Evolutionary conservation across 2,797 vertebrate genomes (phyloP).

Genomic region (Pempheris klunzingeri): DNA sequence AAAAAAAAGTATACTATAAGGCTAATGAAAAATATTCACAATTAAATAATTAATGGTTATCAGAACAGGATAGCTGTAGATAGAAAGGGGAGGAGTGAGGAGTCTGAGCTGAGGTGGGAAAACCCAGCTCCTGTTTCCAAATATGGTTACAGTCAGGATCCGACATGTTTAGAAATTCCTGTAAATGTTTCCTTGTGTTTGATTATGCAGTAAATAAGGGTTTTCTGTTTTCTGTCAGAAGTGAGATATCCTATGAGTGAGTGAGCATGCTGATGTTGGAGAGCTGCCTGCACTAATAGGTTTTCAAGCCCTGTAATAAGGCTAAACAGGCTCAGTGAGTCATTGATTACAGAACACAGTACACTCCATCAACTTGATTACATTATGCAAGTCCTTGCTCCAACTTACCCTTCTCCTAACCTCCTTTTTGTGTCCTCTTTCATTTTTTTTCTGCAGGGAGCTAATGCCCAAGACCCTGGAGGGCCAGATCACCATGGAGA

Average conservation of each 20-base stretch:
- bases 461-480: conserved; percentile 94
- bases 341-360: conserved; percentile 75
- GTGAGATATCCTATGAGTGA: conserved; percentile 67
- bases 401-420: conserved; percentile 53
- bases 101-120: background rate
- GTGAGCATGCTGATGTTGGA: conserved; percentile 73
- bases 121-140: conserved; percentile 25
- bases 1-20: conserved; percentile 6
- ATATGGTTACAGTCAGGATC: conserved; percentile 36
- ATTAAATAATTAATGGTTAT: conserved; percentile 1
- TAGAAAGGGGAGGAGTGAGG: background rate
- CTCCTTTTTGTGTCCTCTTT: conserved; percentile 35
- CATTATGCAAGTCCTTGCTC: conserved; percentile 69
- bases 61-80: background rate
- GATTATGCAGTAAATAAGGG: conserved; percentile 57
- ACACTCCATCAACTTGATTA: conserved; percentile 79
- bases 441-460: conserved; percentile 80
- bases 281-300: conserved; percentile 76
- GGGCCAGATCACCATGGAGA: conserved; percentile 97
- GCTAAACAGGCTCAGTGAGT: conserved; percentile 74
- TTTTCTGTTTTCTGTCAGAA: conserved; percentile 61
- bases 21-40: background rate
- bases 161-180: conserved; percentile 45
- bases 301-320: conserved; percentile 73
- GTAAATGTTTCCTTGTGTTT: conserved; percentile 41